Evolutionary conservation across 2,113 vertebrate species (phyloP).

Genomic region (Crypturellus undulatus): DNA sequence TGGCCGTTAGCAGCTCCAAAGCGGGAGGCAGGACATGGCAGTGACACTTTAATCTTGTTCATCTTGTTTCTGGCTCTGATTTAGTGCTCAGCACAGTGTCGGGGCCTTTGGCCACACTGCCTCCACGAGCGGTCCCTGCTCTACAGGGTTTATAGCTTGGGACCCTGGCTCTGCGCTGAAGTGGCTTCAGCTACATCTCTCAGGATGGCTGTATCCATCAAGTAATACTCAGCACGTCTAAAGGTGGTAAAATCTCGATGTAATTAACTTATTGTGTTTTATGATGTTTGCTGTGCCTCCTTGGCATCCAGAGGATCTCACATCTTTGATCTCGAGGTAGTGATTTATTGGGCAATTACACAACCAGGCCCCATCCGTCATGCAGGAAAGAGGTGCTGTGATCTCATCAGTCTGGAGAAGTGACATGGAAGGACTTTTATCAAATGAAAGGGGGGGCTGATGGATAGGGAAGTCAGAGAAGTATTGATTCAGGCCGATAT

Average conservation of each 20-base stretch:
- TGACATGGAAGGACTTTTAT: conserved; percentile 47
- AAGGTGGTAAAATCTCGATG: conserved; percentile 4
- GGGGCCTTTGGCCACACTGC: neutral
- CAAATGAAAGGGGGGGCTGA: conserved; percentile 32
- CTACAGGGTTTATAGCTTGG: fast-evolving
- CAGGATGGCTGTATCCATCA: neutral
- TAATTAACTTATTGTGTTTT: conserved; percentile 40
- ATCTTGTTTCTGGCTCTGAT: neutral
- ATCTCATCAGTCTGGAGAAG: conserved; percentile 55
- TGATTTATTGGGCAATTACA: conserved; percentile 62
- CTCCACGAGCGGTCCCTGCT: neutral
- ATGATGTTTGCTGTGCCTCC: conserved; percentile 26
- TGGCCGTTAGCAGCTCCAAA: neutral
- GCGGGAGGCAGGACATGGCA: neutral
- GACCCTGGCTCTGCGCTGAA: neutral
- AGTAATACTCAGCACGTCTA: neutral
- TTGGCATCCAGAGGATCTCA: conserved; percentile 15
- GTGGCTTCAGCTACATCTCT: neutral
- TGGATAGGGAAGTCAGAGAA: conserved; percentile 44
- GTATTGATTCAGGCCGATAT: conserved; percentile 70
- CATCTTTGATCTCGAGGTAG: conserved; percentile 28
- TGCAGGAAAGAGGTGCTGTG: conserved; percentile 47
- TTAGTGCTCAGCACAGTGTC: neutral
- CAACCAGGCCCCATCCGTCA: conserved; percentile 38
- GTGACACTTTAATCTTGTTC: neutral